These are phyloP conservation scores for Manduca sexta DNA, from an alignment of 1,140 invertebrate genomes.

Conservation along the genomic window DNA sequence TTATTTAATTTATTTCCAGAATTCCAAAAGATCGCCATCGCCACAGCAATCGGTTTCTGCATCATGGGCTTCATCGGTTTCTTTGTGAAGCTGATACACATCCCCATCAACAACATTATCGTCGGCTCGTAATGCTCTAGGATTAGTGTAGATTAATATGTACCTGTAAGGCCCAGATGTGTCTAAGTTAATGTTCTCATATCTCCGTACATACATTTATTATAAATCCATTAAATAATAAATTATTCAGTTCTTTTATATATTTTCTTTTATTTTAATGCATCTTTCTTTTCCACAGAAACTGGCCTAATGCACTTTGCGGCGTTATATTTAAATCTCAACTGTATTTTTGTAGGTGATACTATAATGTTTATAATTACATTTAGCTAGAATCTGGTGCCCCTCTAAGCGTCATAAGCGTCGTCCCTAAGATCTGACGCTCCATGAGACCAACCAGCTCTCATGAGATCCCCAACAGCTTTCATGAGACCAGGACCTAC, in stretches of 20 bases:
- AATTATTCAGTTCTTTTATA: conserved; percentile 47
- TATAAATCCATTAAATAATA: conserved; percentile 44
- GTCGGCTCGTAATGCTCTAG: conserved; percentile 80
- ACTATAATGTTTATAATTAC: no score
- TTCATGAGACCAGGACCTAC: no score
- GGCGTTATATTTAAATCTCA: no score
- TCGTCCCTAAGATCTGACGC: no score
- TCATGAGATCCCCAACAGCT: no score
- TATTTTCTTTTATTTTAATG: conserved; percentile 10
- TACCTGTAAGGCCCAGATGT: conserved; percentile 40
- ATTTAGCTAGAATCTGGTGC: no score
- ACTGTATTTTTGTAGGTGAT: no score
- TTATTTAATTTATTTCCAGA: conserved; percentile 87
- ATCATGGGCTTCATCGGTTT: conserved; percentile 99
- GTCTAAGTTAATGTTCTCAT: conserved; percentile 51
- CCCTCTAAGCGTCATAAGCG: no score
- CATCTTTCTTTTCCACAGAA: no score
- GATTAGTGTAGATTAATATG: conserved; percentile 37
- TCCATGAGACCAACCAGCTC: no score
- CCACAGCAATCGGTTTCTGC: conserved; percentile 99
- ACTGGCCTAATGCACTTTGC: no score
- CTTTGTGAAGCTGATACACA: conserved; percentile 99
- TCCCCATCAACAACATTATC: conserved; percentile 99
- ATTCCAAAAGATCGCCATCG: conserved; percentile 99
- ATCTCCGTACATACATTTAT: conserved; percentile 12